A percentile compares a stretch with the other conserved stretches of the same genome.
phyloP scores from a whole-genome alignment of 2,888 invertebrate species.

The Abscondita cerata region DNA sequence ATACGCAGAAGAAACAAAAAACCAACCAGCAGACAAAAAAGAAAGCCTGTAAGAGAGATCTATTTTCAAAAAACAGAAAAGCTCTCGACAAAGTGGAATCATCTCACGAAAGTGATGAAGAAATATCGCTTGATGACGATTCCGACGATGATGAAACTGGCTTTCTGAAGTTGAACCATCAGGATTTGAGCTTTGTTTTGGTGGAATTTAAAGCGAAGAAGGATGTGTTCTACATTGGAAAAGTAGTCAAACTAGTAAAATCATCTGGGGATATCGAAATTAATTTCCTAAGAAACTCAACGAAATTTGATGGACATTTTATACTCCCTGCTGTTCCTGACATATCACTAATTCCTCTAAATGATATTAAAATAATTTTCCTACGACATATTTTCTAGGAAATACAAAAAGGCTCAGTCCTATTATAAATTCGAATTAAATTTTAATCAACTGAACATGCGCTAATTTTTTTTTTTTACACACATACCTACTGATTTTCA shows the following conservation, averaged over 20 bases:
- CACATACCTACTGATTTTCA: too few relatives aligned
- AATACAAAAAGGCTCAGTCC: background rate
- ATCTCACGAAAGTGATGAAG: background rate
- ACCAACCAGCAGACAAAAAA: too few relatives aligned
- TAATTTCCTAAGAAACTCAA: background rate
- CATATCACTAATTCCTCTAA: background rate
- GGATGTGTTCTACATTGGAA: background rate
- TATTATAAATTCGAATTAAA: slow-evolving; percentile 3
- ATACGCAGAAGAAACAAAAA: too few relatives aligned
- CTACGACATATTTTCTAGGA: background rate
- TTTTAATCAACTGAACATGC: background rate
- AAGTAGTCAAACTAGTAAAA: background rate
- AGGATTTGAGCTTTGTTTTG: background rate
- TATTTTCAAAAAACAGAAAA: background rate
- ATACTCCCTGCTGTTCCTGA: background rate
- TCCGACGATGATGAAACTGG: background rate
- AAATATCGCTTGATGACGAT: background rate
- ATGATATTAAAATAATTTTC: background rate
- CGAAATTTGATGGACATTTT: background rate
- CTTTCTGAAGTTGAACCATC: background rate
- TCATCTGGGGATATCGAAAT: background rate
- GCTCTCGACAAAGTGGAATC: background rate
- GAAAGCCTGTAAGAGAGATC: too few relatives aligned
- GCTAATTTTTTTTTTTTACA: too few relatives aligned
- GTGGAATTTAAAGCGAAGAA: slow-evolving; percentile 1